Percentiles rank a stretch among this genome's conserved stretches.
Evolutionary conservation across 2,797 vertebrate genomes (phyloP).

Genomic region (Molossus alvarezi): DNA sequence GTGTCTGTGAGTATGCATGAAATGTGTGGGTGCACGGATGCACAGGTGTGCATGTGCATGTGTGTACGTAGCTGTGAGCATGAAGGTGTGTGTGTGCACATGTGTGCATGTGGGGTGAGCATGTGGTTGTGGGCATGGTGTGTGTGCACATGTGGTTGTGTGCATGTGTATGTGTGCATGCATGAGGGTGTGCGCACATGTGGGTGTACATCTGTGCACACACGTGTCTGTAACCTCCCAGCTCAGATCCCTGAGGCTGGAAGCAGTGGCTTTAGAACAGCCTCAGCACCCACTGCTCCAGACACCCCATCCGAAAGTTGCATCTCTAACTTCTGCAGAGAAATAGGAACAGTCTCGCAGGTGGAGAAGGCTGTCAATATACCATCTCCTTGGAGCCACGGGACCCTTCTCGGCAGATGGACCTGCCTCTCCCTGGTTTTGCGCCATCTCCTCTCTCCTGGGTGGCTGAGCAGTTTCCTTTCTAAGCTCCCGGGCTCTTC

Average conservation of each 20-base stretch:
- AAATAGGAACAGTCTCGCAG: not conserved
- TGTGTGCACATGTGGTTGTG: not conserved
- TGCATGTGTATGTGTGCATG: no score
- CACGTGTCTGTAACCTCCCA: not conserved
- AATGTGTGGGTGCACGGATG: rapidly evolving
- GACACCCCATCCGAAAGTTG: not conserved
- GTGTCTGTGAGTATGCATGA: not conserved
- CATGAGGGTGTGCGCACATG: no score
- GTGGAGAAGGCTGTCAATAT: not conserved
- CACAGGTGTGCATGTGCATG: rapidly evolving
- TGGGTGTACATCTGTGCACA: not conserved
- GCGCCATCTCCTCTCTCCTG: not conserved
- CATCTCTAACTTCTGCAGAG: not conserved
- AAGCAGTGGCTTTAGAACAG: not conserved
- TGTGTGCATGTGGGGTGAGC: not conserved
- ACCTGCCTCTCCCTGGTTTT: no score
- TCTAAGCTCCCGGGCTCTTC: not conserved
- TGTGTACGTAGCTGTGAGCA: no score
- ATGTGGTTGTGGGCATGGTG: no score
- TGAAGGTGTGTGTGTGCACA: not conserved
- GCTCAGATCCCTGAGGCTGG: not conserved
- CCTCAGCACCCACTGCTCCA: not conserved
- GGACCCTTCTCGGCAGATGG: not conserved
- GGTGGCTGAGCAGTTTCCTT: not conserved
- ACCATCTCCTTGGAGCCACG: not conserved